Percentiles rank a stretch among this genome's conserved stretches.
Evolutionary conservation across 1,140 invertebrate genomes (phyloP).

Genomic region (Calliopsis andreniformis): DNA sequence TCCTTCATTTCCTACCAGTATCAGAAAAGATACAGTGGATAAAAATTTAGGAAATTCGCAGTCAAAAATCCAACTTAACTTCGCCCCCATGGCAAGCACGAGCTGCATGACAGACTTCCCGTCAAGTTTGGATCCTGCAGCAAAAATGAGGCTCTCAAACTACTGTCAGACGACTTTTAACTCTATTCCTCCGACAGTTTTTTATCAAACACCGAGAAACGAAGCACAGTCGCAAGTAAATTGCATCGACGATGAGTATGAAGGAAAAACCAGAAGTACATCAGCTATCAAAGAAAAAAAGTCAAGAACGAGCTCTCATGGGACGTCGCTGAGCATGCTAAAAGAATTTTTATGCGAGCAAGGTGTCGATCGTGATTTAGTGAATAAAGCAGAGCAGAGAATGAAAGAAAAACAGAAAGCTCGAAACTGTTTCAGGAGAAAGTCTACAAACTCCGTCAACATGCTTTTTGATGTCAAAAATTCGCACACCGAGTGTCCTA

Average conservation of each 20-base stretch:
- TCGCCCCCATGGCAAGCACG: background rate
- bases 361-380: constrained; percentile 30
- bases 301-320: constrained; percentile 16
- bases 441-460: background rate
- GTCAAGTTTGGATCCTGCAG: background rate
- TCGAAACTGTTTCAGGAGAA: background rate
- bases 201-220: background rate
- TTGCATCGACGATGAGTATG: background rate
- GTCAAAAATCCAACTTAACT: background rate
- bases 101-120: background rate
- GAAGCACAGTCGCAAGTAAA: background rate
- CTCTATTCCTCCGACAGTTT: background rate
- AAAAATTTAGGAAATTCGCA: background rate
- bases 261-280: background rate
- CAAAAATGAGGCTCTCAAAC: background rate
- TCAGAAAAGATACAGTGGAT: background rate
- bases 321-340: constrained; percentile 38
- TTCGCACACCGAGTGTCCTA: too few species aligned
- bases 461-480: background rate
- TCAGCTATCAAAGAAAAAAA: background rate
- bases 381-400: constrained; percentile 24
- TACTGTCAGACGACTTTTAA: constrained; percentile 1
- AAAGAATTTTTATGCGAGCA: constrained; percentile 56
- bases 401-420: constrained; percentile 8
- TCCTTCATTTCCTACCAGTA: background rate